phyloP scores from a whole-genome alignment of 2,888 invertebrate species.

The Tromatobia lineatoria region DNA sequence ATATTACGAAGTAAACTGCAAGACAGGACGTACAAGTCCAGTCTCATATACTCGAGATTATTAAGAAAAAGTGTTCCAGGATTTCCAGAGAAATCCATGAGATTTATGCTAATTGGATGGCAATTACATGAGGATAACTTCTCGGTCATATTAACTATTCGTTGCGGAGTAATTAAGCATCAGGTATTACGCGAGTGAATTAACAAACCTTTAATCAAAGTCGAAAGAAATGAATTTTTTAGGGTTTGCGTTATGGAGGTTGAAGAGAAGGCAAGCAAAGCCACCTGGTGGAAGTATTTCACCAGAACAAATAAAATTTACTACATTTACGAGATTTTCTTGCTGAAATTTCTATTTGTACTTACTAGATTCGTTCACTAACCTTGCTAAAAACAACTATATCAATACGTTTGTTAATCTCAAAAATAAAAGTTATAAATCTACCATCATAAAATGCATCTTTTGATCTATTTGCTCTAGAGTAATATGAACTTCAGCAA shows the following conservation, averaged over 20 bases:
- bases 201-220: slow-evolving; percentile 66
- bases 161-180: slow-evolving; percentile 64
- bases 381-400: no score
- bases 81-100: slow-evolving; percentile 69
- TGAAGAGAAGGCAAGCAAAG: neutral
- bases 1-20: slow-evolving; percentile 51
- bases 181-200: slow-evolving; percentile 50
- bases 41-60: slow-evolving; percentile 38
- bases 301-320: no score
- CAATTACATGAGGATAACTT: slow-evolving; percentile 71
- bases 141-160: slow-evolving; percentile 65
- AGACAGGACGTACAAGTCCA: slow-evolving; percentile 27
- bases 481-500: no score
- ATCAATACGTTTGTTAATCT: no score
- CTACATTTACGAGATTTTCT: no score
- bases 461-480: no score
- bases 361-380: no score
- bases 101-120: slow-evolving; percentile 73
- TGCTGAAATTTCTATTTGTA: no score
- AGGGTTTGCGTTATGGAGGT: neutral
- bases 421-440: no score
- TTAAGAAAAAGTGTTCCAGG: slow-evolving; percentile 58
- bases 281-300: neutral
- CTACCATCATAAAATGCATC: no score
- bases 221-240: slow-evolving; percentile 21